Base-by-base conservation (phyloP, 2,888 invertebrate species). In the Koerneria pararmatus region DNA sequence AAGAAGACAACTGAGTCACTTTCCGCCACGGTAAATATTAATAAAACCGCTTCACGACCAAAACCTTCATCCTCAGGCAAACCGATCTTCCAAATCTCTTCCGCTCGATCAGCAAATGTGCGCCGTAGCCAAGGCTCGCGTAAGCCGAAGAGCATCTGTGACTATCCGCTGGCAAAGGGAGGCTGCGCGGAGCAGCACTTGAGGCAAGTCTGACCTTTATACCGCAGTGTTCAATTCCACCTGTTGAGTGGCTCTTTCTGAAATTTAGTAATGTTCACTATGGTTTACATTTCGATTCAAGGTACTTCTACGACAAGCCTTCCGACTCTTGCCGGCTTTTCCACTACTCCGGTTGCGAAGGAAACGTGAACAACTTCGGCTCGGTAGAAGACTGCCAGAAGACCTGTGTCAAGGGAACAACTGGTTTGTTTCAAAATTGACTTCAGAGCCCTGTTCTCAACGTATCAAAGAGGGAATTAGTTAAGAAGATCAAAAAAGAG, bases 301-400 rank as follows among this genome's bases (percentile, higher is more conserved):
- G 78, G 53, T 82, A 78, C 66, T 82, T 78, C 72, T 80, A 80
- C 66, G 79, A 81, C 60, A 74, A 78, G 63, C 59, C 71, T 22
- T 67, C 71, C 34, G 81, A 82, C 65, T 72, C 74, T 1, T 82
- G 82, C 67, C 71, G 82, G 51, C 73, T 78, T 27, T 83, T 82
- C 75, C 79, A 83, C 70, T 82, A 79, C 69, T 75, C 78, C 34
- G 49, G 73, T 49, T 83, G 80, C 63, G 74, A 77, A 35, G 83
- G 82, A 65, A 82, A 82, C 64, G 73, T 75, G 35, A 82, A 82
- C 74, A 82, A 82, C 73, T 82, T 82, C 65, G 78, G 73, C 61
- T 80, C 78, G 2, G 54, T 74, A 19, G 67, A 68, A 24, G 77
- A 78, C 41, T 82, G 82, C 66, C 78, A 80, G 65, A 58, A 75